A percentile compares a stretch with the other conserved stretches of the same genome.
These are phyloP conservation scores for Apistogramma diplotaenia DNA, from an alignment of 2,113 vertebrate species.

Conservation along the genomic window DNA sequence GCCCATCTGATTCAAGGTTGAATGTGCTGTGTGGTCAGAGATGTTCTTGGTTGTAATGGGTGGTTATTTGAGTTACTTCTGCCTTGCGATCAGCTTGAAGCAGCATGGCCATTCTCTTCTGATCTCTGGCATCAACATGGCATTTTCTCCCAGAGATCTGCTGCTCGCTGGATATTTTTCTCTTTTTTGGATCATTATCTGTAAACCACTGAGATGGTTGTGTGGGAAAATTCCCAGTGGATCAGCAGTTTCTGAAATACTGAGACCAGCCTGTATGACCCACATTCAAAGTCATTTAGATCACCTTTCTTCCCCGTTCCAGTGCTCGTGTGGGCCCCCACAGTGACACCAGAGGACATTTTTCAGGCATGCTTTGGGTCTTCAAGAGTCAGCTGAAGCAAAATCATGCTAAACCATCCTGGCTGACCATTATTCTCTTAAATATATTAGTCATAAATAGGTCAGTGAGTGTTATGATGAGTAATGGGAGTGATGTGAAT, in stretches of 20 bases:
- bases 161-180: neutral
- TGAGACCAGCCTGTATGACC: neutral
- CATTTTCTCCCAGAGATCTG: neutral
- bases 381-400: neutral
- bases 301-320: neutral
- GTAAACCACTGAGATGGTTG: neutral
- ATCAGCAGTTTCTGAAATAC: neutral
- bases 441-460: too few species aligned
- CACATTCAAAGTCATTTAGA: neutral
- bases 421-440: neutral
- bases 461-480: neutral
- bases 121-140: neutral
- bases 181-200: neutral
- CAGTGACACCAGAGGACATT: neutral
- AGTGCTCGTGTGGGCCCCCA: neutral
- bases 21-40: neutral
- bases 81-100: neutral
- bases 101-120: neutral
- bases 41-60: neutral
- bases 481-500: neutral
- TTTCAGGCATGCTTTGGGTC: neutral
- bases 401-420: neutral
- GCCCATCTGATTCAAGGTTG: fast-evolving
- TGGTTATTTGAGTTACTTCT: neutral
- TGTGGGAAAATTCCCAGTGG: neutral